These are phyloP conservation scores for Gambusia holbrooki DNA, from an alignment of 2,113 vertebrate species.

Conservation along the genomic window DNA sequence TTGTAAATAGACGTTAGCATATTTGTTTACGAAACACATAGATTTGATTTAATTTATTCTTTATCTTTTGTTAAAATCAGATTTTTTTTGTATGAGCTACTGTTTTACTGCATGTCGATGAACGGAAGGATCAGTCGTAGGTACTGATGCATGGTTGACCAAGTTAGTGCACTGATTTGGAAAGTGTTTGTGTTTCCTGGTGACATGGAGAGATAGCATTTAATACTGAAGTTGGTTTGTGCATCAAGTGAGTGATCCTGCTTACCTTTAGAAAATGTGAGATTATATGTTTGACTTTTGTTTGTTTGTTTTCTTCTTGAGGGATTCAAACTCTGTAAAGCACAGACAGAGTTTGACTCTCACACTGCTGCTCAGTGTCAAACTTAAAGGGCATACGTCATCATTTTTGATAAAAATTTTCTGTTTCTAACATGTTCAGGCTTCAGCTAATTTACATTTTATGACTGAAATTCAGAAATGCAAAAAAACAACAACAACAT, in stretches of 20 bases:
- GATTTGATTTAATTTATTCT: slow-evolving; percentile 80
- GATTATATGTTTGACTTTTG: slow-evolving; percentile 10
- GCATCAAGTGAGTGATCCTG: slow-evolving; percentile 16
- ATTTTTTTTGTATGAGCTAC: slow-evolving; percentile 74
- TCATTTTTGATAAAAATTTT: not conserved
- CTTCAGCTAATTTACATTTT: not conserved
- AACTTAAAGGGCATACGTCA: not conserved
- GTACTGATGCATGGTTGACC: slow-evolving; percentile 42
- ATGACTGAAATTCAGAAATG: not conserved
- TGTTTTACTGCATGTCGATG: slow-evolving; percentile 77
- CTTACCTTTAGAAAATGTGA: slow-evolving; percentile 15
- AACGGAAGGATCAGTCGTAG: slow-evolving; percentile 43
- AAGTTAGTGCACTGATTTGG: slow-evolving; percentile 63
- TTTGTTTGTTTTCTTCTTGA: not conserved
- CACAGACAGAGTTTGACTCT: slow-evolving; percentile 46
- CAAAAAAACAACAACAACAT: too few relatives aligned
- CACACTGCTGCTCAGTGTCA: slow-evolving; percentile 3
- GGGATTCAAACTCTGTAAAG: slow-evolving; percentile 48
- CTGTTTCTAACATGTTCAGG: not conserved
- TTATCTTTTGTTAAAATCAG: slow-evolving; percentile 57
- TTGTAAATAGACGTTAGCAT: slow-evolving; percentile 80
- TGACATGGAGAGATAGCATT: slow-evolving; percentile 32
- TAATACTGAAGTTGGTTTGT: slow-evolving; percentile 34
- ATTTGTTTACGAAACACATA: slow-evolving; percentile 74
- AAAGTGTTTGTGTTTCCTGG: slow-evolving; percentile 70